phyloP scores from a whole-genome alignment of 1,140 invertebrate species.

The Drosophila aff. region DNA sequence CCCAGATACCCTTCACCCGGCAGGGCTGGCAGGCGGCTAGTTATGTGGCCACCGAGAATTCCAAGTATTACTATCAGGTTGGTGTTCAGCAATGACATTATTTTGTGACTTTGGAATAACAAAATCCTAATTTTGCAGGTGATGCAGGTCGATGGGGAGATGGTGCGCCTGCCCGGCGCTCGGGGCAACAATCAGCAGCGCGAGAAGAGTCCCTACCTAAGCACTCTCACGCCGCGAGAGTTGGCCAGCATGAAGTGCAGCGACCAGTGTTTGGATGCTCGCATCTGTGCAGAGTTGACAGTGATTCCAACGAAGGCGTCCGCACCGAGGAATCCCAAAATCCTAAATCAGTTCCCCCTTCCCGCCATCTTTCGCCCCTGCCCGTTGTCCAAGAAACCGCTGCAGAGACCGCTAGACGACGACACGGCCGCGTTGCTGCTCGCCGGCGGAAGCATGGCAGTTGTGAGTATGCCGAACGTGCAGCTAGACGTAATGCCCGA shows the following conservation, averaged over 20 bases:
- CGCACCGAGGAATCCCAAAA: slow-evolving; percentile 25
- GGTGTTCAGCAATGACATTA: not conserved
- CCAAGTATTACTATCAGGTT: slow-evolving; percentile 77
- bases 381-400: slow-evolving; percentile 75
- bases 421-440: slow-evolving; percentile 70
- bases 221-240: slow-evolving; percentile 32
- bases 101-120: not conserved
- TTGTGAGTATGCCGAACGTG: slow-evolving; percentile 77
- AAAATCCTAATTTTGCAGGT: slow-evolving; percentile 32
- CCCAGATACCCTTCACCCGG: slow-evolving; percentile 73
- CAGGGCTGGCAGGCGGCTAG: slow-evolving; percentile 82
- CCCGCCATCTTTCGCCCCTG: slow-evolving; percentile 71
- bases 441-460: slow-evolving; percentile 77
- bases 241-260: slow-evolving; percentile 9
- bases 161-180: slow-evolving; percentile 64
- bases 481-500: slow-evolving; percentile 79
- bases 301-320: slow-evolving; percentile 45
- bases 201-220: slow-evolving; percentile 66
- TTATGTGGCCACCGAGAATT: slow-evolving; percentile 73
- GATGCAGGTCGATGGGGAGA: slow-evolving; percentile 64
- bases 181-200: slow-evolving; percentile 70
- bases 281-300: slow-evolving; percentile 43
- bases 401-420: slow-evolving; percentile 70
- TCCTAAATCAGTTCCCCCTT: slow-evolving; percentile 66
- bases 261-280: slow-evolving; percentile 54